These are phyloP conservation scores for Nothobranchius furzeri DNA, from an alignment of 2,113 vertebrate genomes.

Conservation along the genomic window DNA sequence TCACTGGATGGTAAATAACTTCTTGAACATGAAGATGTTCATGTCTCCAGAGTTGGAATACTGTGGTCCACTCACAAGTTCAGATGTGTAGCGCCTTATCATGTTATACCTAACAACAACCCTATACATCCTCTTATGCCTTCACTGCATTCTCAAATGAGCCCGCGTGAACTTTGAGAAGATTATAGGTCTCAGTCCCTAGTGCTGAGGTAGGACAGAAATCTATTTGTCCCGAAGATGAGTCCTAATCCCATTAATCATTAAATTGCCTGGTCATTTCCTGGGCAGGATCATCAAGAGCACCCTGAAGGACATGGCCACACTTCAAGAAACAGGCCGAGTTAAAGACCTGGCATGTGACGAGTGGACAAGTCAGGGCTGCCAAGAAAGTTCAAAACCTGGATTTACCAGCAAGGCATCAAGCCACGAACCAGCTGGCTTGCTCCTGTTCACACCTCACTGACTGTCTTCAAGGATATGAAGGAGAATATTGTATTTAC, in stretches of 20 bases:
- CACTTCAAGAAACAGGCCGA: background rate
- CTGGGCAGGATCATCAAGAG: background rate
- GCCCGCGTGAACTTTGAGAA: background rate
- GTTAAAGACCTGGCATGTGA: background rate
- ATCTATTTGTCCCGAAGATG: background rate
- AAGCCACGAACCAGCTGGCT: background rate
- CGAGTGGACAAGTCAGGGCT: background rate
- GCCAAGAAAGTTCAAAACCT: background rate
- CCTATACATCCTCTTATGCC: background rate
- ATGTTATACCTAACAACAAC: too few relatives aligned
- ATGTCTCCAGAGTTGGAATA: too few relatives aligned
- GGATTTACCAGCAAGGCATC: background rate
- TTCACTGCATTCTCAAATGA: background rate
- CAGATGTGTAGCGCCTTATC: too few relatives aligned
- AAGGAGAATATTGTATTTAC: background rate
- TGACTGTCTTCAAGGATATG: background rate
- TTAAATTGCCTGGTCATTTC: background rate
- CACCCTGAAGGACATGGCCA: background rate
- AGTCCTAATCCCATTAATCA: background rate
- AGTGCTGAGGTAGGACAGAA: background rate
- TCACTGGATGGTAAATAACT: too few relatives aligned
- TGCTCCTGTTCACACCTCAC: background rate
- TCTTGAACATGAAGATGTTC: too few relatives aligned
- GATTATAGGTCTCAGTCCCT: background rate
- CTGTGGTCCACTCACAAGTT: too few relatives aligned